Percentiles rank a stretch among this genome's conserved stretches.
phyloP scores from a whole-genome alignment of 2,797 vertebrate species.

The Otolemur crassicaudatus region DNA sequence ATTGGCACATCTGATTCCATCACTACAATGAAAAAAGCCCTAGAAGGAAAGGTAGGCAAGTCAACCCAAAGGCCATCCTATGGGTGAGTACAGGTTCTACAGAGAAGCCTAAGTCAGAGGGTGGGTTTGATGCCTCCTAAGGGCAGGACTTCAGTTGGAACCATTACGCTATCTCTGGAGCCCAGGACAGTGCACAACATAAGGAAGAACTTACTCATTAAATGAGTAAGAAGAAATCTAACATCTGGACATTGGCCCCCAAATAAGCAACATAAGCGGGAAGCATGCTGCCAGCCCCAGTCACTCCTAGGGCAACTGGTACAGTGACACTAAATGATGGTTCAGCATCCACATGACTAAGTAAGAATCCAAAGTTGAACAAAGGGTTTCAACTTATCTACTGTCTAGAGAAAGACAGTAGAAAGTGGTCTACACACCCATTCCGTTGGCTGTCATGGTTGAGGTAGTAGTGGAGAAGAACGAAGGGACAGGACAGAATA shows the following conservation, averaged over 20 bases:
- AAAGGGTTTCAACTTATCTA: neutral
- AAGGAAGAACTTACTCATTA: neutral
- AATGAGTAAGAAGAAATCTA: neutral
- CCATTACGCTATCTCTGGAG: neutral
- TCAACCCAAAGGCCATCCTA: neutral
- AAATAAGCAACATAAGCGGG: neutral
- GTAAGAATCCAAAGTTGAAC: neutral
- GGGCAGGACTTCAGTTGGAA: neutral
- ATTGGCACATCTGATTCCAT: neutral
- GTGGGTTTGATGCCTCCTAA: neutral
- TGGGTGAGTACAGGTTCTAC: neutral
- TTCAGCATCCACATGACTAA: neutral
- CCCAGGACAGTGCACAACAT: no score
- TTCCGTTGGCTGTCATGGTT: neutral
- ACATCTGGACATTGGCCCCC: neutral
- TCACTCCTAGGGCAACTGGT: neutral
- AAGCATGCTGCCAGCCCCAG: neutral
- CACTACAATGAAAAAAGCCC: neutral
- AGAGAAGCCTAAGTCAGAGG: no score
- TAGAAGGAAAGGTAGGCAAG: neutral
- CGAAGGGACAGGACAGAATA: no score
- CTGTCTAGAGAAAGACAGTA: neutral
- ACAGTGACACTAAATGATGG: neutral
- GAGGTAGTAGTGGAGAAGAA: neutral
- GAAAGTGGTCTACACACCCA: neutral